These are phyloP conservation scores for Penaeus chinensis DNA, from an alignment of 1,140 invertebrate genomes.

Conservation along the genomic window DNA sequence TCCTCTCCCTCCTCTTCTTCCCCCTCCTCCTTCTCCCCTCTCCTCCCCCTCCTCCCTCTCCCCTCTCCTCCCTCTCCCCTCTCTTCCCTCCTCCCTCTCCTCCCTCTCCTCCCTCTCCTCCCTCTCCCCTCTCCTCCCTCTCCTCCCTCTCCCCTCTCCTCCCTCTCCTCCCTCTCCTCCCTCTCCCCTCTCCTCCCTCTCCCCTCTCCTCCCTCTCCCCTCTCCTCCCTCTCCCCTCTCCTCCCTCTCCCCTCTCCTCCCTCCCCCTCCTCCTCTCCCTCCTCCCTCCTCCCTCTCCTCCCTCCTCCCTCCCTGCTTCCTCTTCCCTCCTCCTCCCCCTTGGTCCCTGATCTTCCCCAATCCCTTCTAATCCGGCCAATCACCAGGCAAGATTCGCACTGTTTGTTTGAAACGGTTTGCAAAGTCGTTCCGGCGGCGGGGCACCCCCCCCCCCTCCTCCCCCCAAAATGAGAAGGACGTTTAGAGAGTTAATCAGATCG, in stretches of 20 bases:
- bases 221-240: background rate
- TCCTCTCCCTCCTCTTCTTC: background rate
- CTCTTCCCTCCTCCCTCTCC: background rate
- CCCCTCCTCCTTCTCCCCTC: background rate
- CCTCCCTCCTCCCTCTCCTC: slow-evolving; percentile 39
- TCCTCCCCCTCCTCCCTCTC: background rate
- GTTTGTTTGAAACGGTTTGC: slow-evolving; percentile 26
- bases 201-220: background rate
- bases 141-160: background rate
- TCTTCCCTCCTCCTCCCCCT: slow-evolving; percentile 23
- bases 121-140: background rate
- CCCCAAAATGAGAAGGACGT: slow-evolving; percentile 7
- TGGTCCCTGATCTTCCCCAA: slow-evolving; percentile 37
- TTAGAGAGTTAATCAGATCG: background rate
- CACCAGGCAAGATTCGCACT: slow-evolving; percentile 45
- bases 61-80: background rate
- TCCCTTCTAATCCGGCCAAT: slow-evolving; percentile 50
- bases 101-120: background rate
- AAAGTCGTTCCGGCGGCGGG: background rate
- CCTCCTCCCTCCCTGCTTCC: slow-evolving; percentile 12
- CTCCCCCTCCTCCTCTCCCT: slow-evolving; percentile 15
- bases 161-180: background rate
- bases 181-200: background rate
- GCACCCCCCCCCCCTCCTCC: too few species aligned
- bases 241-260: background rate